Percentiles rank a stretch among this genome's conserved stretches.
Conservation (phyloP, 1,140 invertebrate species). For the Megathymus violae region DNA sequence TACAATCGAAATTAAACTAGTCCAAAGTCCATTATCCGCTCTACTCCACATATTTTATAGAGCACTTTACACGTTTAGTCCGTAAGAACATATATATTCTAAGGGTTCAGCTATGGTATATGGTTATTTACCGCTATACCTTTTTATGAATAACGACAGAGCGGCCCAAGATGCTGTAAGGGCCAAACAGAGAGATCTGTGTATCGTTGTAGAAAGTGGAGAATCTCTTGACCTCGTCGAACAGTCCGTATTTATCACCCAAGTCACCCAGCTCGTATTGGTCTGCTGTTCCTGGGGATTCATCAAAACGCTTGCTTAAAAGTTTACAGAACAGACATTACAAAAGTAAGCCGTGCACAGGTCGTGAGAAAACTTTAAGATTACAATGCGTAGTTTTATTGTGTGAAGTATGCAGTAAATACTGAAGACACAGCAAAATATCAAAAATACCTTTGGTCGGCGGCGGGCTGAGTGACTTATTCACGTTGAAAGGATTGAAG, state of each 20-base stretch:
- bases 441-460: constrained; percentile 79
- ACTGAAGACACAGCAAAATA: not conserved
- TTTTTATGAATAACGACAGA: constrained; percentile 94
- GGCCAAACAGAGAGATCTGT: constrained; percentile 93
- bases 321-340: too few relatives aligned
- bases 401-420: too few relatives aligned
- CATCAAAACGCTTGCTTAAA: too few relatives aligned
- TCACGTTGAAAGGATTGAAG: constrained; percentile 92
- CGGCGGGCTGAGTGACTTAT: constrained; percentile 85
- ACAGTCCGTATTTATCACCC: constrained; percentile 93
- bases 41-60: too few relatives aligned
- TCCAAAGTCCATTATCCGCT: too few relatives aligned
- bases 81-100: too few relatives aligned
- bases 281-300: constrained; percentile 90
- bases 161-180: constrained; percentile 91
- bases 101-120: too few relatives aligned
- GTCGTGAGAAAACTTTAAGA: too few relatives aligned
- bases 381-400: too few relatives aligned
- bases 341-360: too few relatives aligned
- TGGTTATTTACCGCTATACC: constrained; percentile 71
- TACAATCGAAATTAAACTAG: too few relatives aligned
- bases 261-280: constrained; percentile 96
- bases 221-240: constrained; percentile 85
- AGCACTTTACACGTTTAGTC: too few relatives aligned
- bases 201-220: constrained; percentile 90